phyloP scores from a whole-genome alignment of 2,888 invertebrate genomes.

The Brachyptera risi region DNA sequence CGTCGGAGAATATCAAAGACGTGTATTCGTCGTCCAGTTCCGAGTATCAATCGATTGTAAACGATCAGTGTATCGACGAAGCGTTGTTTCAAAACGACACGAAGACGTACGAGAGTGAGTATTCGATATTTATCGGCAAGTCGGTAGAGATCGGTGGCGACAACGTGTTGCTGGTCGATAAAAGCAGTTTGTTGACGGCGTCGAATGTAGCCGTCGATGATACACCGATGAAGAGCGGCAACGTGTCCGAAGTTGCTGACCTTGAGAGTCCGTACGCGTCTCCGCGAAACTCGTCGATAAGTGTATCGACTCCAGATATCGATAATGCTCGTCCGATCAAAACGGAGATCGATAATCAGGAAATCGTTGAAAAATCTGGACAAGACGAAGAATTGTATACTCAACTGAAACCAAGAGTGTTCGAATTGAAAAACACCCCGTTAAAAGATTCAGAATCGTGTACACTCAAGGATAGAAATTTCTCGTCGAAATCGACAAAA shows the following conservation, averaged over 20 bases:
- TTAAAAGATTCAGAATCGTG: neutral
- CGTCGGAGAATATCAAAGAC: conserved; percentile 9
- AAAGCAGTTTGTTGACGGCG: neutral
- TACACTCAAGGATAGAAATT: neutral
- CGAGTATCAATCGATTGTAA: neutral
- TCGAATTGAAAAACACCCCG: neutral
- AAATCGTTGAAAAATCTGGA: neutral
- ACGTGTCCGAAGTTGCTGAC: neutral
- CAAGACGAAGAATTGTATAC: neutral
- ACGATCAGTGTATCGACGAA: neutral
- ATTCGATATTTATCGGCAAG: conserved; percentile 16
- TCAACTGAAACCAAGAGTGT: neutral
- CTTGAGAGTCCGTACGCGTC: conserved; percentile 12
- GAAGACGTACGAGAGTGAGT: conserved; percentile 6
- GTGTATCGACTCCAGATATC: neutral
- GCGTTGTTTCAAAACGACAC: neutral
- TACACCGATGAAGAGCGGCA: neutral
- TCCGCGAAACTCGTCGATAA: neutral
- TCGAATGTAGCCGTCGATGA: neutral
- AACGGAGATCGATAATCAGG: neutral
- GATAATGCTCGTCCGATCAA: too few species aligned
- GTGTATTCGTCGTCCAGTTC: conserved; percentile 8
- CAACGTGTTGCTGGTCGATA: neutral
- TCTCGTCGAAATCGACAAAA: neutral
- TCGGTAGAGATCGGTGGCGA: conserved; percentile 1